phyloP scores from a whole-genome alignment of 2,113 vertebrate genomes.

The Notothenia rossii region DNA sequence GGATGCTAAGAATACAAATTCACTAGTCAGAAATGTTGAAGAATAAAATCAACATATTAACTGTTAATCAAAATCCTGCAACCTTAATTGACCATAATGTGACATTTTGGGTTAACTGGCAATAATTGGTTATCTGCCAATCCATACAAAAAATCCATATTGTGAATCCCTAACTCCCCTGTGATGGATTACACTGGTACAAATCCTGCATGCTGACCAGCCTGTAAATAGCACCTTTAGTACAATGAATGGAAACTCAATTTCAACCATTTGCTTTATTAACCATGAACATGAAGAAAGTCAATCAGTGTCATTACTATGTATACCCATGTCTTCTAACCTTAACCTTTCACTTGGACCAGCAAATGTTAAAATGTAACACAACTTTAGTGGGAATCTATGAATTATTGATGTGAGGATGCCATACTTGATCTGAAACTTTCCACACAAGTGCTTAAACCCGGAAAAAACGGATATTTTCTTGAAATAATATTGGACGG shows the following conservation, averaged over 20 bases:
- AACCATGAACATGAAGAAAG: constrained; percentile 63
- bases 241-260: constrained; percentile 59
- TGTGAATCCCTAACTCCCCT: neutral
- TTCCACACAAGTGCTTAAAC: constrained; percentile 16
- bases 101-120: too few species aligned
- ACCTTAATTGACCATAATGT: neutral
- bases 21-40: too few species aligned
- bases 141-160: too few species aligned
- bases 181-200: neutral
- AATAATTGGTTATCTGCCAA: too few species aligned
- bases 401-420: constrained; percentile 75
- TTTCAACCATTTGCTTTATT: constrained; percentile 65
- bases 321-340: constrained; percentile 67
- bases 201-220: neutral
- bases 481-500: neutral
- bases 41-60: too few species aligned
- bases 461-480: neutral
- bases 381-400: constrained; percentile 39
- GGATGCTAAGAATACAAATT: neutral
- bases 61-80: too few species aligned
- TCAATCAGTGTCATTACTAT: constrained; percentile 77
- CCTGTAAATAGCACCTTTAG: constrained; percentile 37
- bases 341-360: constrained; percentile 55
- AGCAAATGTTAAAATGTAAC: constrained; percentile 78
- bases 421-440: neutral